Percentiles rank a stretch among this genome's conserved stretches.
Conservation (phyloP, 2,797 vertebrate genomes). For the Tragelaphus eurycerus region DNA sequence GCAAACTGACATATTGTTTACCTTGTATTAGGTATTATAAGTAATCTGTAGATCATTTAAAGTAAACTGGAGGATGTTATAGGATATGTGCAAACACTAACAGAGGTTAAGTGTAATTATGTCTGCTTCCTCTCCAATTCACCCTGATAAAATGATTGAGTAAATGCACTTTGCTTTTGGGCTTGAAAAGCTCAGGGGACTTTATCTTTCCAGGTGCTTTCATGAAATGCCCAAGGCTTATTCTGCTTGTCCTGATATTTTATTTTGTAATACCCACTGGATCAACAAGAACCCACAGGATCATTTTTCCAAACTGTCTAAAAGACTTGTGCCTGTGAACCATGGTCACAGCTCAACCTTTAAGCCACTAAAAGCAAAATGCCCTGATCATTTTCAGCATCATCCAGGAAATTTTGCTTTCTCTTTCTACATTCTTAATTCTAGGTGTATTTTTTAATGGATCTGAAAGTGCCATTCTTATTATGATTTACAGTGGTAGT, state of each 20-base stretch:
- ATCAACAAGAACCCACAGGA: not conserved
- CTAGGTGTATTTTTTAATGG: not conserved
- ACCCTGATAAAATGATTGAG: not conserved
- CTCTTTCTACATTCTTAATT: not conserved
- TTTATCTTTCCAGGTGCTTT: not conserved
- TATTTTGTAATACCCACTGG: conserved; percentile 2
- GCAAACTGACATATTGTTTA: not conserved
- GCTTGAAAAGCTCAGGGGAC: not conserved
- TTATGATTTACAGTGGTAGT: not conserved
- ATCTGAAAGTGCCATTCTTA: not conserved
- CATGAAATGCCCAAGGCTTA: not conserved
- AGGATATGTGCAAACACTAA: not conserved
- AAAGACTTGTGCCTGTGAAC: not conserved
- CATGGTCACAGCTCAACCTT: not conserved
- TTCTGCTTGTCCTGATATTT: conserved; percentile 19
- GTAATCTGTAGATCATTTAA: not conserved
- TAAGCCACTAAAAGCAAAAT: not conserved
- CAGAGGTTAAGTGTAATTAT: not conserved
- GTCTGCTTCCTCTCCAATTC: not conserved
- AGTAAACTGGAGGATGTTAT: not conserved
- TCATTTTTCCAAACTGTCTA: not conserved
- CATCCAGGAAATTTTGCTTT: not conserved
- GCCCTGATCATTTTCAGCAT: not conserved
- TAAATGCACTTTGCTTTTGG: not conserved
- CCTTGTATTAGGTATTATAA: not conserved